phyloP scores from a whole-genome alignment of 2,888 invertebrate species.

The Syritta pipiens region DNA sequence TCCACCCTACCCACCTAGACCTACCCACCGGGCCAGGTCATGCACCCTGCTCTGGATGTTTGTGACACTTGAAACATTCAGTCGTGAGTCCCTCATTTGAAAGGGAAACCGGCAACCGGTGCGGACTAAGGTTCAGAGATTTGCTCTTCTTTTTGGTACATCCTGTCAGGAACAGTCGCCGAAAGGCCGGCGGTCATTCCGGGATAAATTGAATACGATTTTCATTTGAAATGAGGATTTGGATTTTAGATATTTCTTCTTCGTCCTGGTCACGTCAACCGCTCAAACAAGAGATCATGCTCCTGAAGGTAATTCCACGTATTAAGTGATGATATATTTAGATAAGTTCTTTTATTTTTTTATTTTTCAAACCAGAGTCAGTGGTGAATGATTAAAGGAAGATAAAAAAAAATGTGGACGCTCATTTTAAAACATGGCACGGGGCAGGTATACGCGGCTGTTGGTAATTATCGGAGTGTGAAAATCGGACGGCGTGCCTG shows the following conservation, averaged over 20 bases:
- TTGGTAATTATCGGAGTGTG: slow-evolving; percentile 27
- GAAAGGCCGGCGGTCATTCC: slow-evolving; percentile 70
- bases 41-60: slow-evolving; percentile 51
- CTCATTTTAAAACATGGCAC: slow-evolving; percentile 10
- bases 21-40: background rate
- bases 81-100: slow-evolving; percentile 16
- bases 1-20: background rate
- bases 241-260: slow-evolving; percentile 27
- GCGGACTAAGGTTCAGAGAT: slow-evolving; percentile 31
- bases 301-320: slow-evolving; percentile 22
- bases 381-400: background rate
- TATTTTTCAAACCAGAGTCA: background rate
- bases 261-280: background rate
- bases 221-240: slow-evolving; percentile 58
- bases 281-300: background rate
- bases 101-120: slow-evolving; percentile 8
- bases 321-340: slow-evolving; percentile 28
- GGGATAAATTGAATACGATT: slow-evolving; percentile 71
- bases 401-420: too few relatives aligned
- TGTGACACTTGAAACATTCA: slow-evolving; percentile 65
- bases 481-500: slow-evolving; percentile 1
- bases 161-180: slow-evolving; percentile 61
- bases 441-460: background rate
- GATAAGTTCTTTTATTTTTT: slow-evolving; percentile 4
- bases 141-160: slow-evolving; percentile 42